A percentile compares a stretch with the other conserved stretches of the same genome.
These are phyloP conservation scores for Turdus rufiventris DNA, from an alignment of 2,113 vertebrate genomes.

Conservation along the genomic window DNA sequence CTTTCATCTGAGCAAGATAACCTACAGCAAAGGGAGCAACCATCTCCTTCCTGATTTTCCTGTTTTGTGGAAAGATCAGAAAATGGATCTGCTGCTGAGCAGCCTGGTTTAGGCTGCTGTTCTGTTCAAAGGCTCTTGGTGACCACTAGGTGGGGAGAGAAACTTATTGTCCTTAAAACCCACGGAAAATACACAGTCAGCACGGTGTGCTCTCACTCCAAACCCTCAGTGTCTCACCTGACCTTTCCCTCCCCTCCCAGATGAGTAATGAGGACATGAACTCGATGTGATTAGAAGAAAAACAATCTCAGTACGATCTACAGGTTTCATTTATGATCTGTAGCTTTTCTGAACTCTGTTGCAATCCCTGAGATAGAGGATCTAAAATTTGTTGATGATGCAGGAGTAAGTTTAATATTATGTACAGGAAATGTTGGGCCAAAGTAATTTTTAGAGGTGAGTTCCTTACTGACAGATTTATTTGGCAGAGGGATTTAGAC, in stretches of 20 bases:
- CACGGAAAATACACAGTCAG: not conserved
- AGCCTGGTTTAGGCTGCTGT: not conserved
- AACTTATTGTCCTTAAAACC: not conserved
- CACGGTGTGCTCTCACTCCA: fast-evolving
- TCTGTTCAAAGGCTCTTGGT: not conserved
- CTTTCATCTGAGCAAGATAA: not conserved
- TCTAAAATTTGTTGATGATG: not conserved
- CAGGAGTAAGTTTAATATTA: not conserved
- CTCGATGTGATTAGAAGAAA: not conserved
- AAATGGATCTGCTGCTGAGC: not conserved
- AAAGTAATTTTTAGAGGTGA: not conserved
- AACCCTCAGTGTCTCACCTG: not conserved
- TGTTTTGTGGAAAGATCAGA: not conserved
- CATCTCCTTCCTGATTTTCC: not conserved
- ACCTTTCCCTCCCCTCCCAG: not conserved
- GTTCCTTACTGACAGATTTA: not conserved
- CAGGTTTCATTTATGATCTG: not conserved
- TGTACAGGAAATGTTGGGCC: not conserved
- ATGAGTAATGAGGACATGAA: not conserved
- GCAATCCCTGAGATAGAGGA: not conserved
- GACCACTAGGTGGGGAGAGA: slow-evolving; percentile 75
- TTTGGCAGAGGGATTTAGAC: not conserved
- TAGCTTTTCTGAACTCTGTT: not conserved
- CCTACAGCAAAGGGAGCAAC: not conserved
- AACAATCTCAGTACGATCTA: not conserved